A percentile compares a stretch with the other conserved stretches of the same genome.
These are phyloP conservation scores for Heliconius cydno DNA, from an alignment of 2,888 invertebrate genomes.

Conservation along the genomic window DNA sequence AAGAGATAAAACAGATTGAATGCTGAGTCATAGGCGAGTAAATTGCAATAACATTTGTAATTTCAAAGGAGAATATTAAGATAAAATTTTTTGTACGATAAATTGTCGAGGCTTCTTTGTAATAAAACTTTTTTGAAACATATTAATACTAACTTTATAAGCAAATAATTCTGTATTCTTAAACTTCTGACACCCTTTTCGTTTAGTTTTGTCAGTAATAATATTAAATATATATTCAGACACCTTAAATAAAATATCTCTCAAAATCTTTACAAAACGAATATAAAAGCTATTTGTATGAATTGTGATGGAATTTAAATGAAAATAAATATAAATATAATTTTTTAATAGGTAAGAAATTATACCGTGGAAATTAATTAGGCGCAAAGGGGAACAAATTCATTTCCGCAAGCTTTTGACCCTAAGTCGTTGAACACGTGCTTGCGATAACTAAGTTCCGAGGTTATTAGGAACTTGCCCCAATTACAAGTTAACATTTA, in stretches of 20 bases:
- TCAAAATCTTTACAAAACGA: background rate
- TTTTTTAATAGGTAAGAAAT: conserved; percentile 27
- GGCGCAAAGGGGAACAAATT: conserved; percentile 41
- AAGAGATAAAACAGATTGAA: background rate
- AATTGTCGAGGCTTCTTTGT: background rate
- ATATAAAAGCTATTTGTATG: background rate
- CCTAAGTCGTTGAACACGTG: conserved; percentile 43
- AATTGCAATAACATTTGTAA: conserved; percentile 6
- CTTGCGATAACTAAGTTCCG: conserved; percentile 43
- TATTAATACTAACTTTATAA: background rate
- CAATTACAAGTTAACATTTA: conserved; percentile 40
- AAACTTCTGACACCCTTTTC: background rate
- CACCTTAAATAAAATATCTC: background rate
- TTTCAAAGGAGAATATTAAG: background rate
- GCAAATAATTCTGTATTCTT: background rate
- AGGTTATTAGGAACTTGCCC: conserved; percentile 41
- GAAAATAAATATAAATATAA: conserved; percentile 23
- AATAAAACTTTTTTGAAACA: background rate
- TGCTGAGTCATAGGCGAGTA: background rate
- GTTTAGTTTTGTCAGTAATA: background rate
- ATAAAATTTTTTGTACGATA: background rate
- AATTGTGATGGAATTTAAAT: background rate
- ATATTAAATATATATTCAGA: too few relatives aligned
- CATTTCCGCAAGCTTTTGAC: conserved; percentile 40
- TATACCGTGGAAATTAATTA: conserved; percentile 37